phyloP scores from a whole-genome alignment of 2,113 vertebrate genomes.

The Atherinomorus stipes region DNA sequence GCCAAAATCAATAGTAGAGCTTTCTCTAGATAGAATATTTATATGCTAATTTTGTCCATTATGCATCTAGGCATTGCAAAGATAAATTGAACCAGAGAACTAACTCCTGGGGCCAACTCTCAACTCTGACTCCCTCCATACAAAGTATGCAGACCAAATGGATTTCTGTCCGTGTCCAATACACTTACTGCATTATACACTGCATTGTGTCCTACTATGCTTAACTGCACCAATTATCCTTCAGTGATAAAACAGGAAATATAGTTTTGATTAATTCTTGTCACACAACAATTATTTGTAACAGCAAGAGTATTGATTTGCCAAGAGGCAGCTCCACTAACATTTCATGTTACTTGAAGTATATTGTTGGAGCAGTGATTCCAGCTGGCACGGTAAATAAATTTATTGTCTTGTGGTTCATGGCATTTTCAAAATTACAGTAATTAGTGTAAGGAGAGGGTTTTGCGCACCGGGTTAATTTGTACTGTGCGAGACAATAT shows the following conservation, averaged over 20 bases:
- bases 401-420: constrained; percentile 15
- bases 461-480: constrained; percentile 20
- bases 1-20: constrained; percentile 24
- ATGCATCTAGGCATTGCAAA: constrained; percentile 26
- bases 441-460: constrained; percentile 14
- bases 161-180: constrained; percentile 28
- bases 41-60: constrained; percentile 40
- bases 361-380: background rate
- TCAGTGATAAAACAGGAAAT: constrained; percentile 33
- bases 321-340: constrained; percentile 22
- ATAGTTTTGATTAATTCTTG: constrained; percentile 45
- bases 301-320: constrained; percentile 35
- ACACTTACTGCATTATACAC: background rate
- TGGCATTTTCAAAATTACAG: constrained; percentile 27
- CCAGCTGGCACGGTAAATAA: constrained; percentile 25
- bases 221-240: constrained; percentile 39
- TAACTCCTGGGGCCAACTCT: background rate
- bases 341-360: constrained; percentile 1
- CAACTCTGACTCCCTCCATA: constrained; percentile 30
- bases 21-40: constrained; percentile 23
- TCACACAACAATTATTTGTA: constrained; percentile 20
- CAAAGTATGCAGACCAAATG: constrained; percentile 24
- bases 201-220: constrained; percentile 8
- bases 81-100: constrained; percentile 7
- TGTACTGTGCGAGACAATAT: constrained; percentile 13